phyloP scores from a whole-genome alignment of 1,140 invertebrate genomes.

The Telenomus remus region DNA sequence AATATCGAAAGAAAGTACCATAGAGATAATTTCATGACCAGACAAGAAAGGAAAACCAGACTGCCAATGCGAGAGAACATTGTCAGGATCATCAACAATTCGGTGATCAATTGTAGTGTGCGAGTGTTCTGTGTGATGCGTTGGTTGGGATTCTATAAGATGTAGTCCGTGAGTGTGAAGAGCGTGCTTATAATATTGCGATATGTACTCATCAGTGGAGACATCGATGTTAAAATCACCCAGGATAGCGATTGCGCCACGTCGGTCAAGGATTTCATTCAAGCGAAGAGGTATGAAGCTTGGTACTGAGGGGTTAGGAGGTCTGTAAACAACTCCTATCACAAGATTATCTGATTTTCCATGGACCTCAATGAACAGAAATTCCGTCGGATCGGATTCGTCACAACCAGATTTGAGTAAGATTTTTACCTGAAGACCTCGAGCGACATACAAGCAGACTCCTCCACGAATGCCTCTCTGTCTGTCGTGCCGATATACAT shows the following conservation, averaged over 20 bases:
- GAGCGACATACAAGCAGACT: neutral
- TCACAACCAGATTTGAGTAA: neutral
- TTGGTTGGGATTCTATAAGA: neutral
- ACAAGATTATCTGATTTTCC: neutral
- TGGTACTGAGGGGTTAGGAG: neutral
- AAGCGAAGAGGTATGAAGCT: neutral
- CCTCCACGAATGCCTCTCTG: neutral
- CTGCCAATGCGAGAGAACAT: neutral
- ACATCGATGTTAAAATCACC: constrained; percentile 2
- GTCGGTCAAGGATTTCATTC: neutral
- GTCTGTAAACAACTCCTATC: neutral
- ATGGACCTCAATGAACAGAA: neutral
- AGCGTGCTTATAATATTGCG: neutral
- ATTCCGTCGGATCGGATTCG: neutral
- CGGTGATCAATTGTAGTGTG: constrained; percentile 2
- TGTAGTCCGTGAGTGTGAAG: neutral
- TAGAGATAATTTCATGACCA: constrained; percentile 6
- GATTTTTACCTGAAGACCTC: neutral
- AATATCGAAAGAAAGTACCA: neutral
- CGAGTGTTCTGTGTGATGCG: neutral
- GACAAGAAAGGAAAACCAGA: constrained; percentile 7
- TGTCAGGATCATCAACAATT: neutral
- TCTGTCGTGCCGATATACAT: neutral
- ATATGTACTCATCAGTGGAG: neutral
- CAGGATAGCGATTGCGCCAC: neutral